A percentile compares a stretch with the other conserved stretches of the same genome.
Conservation (phyloP, 1,140 invertebrate species). For the Eupristina koningsbergeri region DNA sequence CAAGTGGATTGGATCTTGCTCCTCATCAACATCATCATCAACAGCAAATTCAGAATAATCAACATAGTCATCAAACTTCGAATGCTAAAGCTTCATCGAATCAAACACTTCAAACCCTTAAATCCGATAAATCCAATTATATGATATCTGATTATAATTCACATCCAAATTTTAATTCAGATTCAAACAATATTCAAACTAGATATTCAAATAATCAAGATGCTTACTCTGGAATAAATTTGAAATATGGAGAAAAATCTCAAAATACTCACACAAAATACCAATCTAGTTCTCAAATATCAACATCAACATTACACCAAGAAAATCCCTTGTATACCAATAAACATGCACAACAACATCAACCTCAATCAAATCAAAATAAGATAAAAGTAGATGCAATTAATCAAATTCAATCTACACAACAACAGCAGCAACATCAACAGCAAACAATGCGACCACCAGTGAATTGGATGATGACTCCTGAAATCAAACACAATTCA, state of each 20-base stretch:
- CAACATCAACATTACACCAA: constrained; percentile 57
- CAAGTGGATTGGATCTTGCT: constrained; percentile 51
- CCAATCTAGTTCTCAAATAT: constrained; percentile 58
- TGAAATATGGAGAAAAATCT: constrained; percentile 64
- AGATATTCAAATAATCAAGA: constrained; percentile 61
- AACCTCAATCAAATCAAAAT: constrained; percentile 9
- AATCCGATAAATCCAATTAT: constrained; percentile 65
- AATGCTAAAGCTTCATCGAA: constrained; percentile 17
- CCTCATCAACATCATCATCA: constrained; percentile 57
- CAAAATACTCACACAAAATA: constrained; percentile 66
- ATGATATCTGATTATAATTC: constrained; percentile 63
- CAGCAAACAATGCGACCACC: constrained; percentile 68
- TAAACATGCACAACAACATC: constrained; percentile 51
- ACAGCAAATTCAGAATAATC: constrained; percentile 48
- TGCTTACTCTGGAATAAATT: constrained; percentile 64
- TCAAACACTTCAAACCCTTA: constrained; percentile 54
- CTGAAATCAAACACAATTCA: constrained; percentile 71
- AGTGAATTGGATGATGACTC: constrained; percentile 80
- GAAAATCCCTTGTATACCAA: constrained; percentile 54
- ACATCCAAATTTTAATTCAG: constrained; percentile 63
- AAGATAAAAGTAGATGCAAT: constrained; percentile 3
- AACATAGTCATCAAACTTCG: constrained; percentile 56
- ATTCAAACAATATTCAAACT: constrained; percentile 52
- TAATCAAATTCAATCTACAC: constrained; percentile 45
- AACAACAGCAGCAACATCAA: constrained; percentile 59